Evolutionary conservation across 1,140 invertebrate species (phyloP).

Genomic region (Drosophila tani): DNA sequence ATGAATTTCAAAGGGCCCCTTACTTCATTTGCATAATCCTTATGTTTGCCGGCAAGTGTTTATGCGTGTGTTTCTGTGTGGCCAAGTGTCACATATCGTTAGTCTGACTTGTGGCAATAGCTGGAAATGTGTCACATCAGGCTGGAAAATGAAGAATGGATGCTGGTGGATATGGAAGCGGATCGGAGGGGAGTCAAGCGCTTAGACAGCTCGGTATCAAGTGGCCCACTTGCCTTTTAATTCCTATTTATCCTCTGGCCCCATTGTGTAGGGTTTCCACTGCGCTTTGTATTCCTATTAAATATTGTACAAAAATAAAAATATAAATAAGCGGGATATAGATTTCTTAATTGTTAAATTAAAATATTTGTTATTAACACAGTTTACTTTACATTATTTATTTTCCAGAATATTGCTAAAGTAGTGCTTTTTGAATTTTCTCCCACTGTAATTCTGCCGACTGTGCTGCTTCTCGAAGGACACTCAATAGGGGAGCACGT

Average conservation of each 20-base stretch:
- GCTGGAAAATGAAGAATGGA: constrained; percentile 9
- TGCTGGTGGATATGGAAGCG: not conserved
- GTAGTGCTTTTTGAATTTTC: not conserved
- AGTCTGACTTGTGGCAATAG: constrained; percentile 42
- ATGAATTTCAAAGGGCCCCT: constrained; percentile 67
- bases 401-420: too few species aligned
- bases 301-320: not conserved
- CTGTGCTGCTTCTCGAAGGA: constrained; percentile 15
- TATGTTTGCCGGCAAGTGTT: constrained; percentile 58
- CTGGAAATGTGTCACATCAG: constrained; percentile 47
- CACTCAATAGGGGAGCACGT: constrained; percentile 44
- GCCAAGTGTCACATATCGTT: constrained; percentile 65
- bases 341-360: too few species aligned
- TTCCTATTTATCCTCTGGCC: constrained; percentile 9
- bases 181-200: constrained; percentile 5
- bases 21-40: constrained; percentile 73
- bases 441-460: constrained; percentile 1
- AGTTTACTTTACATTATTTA: too few species aligned
- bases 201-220: constrained; percentile 19
- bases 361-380: too few species aligned
- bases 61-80: constrained; percentile 28
- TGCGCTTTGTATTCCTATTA: not conserved
- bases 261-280: not conserved
- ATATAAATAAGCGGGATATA: too few species aligned
- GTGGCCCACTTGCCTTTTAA: constrained; percentile 22